These are phyloP conservation scores for Caligus rogercresseyi DNA, from an alignment of 1,140 invertebrate genomes.

Conservation along the genomic window DNA sequence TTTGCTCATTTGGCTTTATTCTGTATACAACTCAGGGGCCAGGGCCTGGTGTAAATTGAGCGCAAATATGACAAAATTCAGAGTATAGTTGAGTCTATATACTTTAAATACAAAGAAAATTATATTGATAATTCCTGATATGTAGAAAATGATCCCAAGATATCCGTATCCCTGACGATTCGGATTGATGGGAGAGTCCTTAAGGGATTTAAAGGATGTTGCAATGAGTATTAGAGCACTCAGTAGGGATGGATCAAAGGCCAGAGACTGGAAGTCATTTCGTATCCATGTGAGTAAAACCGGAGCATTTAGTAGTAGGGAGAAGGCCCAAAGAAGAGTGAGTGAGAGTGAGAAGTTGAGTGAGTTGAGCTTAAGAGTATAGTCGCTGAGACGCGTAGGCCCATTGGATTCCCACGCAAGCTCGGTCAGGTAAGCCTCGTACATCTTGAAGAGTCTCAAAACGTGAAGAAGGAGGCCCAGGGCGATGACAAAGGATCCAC, in stretches of 20 bases:
- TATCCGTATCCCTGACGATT: not conserved
- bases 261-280: not conserved
- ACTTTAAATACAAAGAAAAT: not conserved
- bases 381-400: not conserved
- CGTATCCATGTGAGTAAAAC: constrained; percentile 3
- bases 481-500: constrained; percentile 3
- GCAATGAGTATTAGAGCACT: not conserved
- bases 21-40: no score
- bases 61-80: not conserved
- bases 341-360: constrained; percentile 4
- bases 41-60: constrained; percentile 7
- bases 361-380: not conserved
- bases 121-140: not conserved
- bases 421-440: not conserved
- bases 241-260: not conserved
- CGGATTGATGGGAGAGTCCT: not conserved
- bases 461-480: not conserved
- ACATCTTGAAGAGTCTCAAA: constrained; percentile 7
- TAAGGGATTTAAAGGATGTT: not conserved
- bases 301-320: not conserved
- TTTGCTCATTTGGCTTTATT: no score
- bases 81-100: constrained; percentile 9
- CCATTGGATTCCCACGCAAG: not conserved
- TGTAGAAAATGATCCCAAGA: not conserved
- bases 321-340: not conserved